phyloP scores from a whole-genome alignment of 64 coral and sea anemone species.

The Cladopsammia gracilis region DNA sequence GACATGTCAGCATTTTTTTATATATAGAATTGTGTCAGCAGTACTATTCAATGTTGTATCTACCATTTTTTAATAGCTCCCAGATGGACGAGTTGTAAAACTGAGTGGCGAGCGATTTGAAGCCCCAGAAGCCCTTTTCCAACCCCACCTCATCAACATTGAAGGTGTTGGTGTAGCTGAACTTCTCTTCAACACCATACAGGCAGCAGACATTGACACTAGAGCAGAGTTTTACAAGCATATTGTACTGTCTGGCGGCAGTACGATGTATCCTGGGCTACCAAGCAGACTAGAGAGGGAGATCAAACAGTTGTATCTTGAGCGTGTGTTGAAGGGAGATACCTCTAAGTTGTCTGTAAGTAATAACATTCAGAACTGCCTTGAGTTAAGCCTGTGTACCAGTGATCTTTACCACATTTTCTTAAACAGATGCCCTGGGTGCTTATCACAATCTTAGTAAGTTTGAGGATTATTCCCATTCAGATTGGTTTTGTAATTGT shows the following conservation, averaged over 20 bases:
- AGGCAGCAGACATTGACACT: constrained; percentile 97
- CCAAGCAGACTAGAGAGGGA: constrained; percentile 95
- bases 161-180: constrained; percentile 98
- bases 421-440: too few relatives aligned
- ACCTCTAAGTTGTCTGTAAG: constrained; percentile 92
- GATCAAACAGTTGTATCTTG: constrained; percentile 95
- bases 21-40: too few relatives aligned
- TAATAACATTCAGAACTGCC: neutral
- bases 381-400: too few relatives aligned
- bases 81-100: constrained; percentile 96
- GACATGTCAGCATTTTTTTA: too few relatives aligned
- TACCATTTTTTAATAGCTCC: constrained; percentile 65
- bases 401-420: too few relatives aligned
- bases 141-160: constrained; percentile 96
- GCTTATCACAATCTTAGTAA: too few relatives aligned
- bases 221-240: constrained; percentile 98
- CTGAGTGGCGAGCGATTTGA: constrained; percentile 98
- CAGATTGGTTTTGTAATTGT: too few relatives aligned
- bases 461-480: too few relatives aligned
- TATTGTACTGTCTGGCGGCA: constrained; percentile 97
- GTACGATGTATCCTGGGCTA: constrained; percentile 97
- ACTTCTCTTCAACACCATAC: constrained; percentile 96
- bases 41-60: too few relatives aligned
- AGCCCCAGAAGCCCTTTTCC: constrained; percentile 96
- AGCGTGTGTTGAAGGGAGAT: constrained; percentile 97